Percentiles rank a stretch among this genome's conserved stretches.
Evolutionary conservation across 2,888 invertebrate species (phyloP).

Genomic region (Neoaliturus tenellus): DNA sequence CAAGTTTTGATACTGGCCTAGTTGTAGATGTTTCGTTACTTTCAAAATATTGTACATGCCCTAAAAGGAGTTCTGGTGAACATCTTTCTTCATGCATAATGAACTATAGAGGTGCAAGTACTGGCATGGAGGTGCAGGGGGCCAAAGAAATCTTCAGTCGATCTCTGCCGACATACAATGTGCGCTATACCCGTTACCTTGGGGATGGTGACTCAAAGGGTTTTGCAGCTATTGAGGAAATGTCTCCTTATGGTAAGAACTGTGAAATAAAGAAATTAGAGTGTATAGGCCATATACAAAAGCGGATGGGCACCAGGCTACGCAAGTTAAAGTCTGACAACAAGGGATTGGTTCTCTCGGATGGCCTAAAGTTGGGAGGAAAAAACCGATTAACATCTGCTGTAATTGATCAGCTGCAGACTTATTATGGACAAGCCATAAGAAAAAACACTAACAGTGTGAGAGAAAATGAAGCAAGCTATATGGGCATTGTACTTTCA

Average conservation of each 20-base stretch:
- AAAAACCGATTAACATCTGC: not conserved
- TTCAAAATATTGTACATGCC: not conserved
- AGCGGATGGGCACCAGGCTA: conserved; percentile 19
- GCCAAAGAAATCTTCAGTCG: conserved; percentile 44
- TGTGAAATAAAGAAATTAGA: conserved; percentile 24
- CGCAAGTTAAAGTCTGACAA: not conserved
- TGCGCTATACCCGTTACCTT: conserved; percentile 34
- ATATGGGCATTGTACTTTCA: conserved; percentile 9
- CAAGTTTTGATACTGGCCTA: conserved; percentile 17
- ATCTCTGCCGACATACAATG: conserved; percentile 41
- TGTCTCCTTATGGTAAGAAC: not conserved
- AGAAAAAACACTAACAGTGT: not conserved
- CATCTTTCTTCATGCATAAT: not conserved
- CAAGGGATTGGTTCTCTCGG: not conserved
- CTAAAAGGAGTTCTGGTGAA: not conserved
- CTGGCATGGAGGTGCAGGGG: conserved; percentile 57
- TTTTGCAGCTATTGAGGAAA: not conserved
- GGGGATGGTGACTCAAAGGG: conserved; percentile 11
- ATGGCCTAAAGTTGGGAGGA: not conserved
- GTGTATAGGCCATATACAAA: conserved; percentile 52
- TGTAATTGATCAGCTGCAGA: not conserved
- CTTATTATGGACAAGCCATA: conserved; percentile 17
- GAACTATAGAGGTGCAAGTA: conserved; percentile 17
- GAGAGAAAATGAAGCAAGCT: not conserved
- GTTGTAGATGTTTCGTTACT: not conserved